These are phyloP conservation scores for Ormyrus labotus DNA, from an alignment of 2,888 invertebrate species.

Conservation along the genomic window DNA sequence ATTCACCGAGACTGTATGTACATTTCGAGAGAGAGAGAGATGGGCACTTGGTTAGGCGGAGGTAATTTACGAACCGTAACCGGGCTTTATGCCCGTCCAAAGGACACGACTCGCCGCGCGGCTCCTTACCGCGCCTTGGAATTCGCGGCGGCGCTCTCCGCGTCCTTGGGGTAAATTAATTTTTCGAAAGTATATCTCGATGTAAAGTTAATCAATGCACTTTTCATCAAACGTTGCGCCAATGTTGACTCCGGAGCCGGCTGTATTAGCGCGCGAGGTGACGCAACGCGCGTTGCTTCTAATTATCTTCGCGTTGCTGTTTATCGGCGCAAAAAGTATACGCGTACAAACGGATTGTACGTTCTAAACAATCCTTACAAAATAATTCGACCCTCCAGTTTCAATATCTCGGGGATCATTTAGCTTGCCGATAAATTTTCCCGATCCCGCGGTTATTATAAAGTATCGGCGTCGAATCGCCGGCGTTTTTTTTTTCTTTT, in stretches of 20 bases:
- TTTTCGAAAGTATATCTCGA: constrained; percentile 37
- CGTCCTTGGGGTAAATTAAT: constrained; percentile 28
- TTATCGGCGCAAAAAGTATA: background rate
- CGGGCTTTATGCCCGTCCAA: background rate
- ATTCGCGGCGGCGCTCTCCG: background rate
- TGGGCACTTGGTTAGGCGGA: background rate
- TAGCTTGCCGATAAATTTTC: too few relatives aligned
- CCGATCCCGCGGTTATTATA: too few relatives aligned
- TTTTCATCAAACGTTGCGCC: constrained; percentile 13
- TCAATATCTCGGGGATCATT: too few relatives aligned
- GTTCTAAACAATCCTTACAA: too few relatives aligned
- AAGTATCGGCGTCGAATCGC: too few relatives aligned
- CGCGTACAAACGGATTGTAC: background rate
- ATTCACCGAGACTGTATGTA: background rate
- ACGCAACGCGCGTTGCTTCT: background rate
- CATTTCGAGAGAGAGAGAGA: background rate
- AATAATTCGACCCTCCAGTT: too few relatives aligned
- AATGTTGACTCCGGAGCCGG: too few relatives aligned
- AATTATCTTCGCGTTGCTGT: background rate
- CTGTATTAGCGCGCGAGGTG: too few relatives aligned
- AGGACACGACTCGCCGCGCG: background rate
- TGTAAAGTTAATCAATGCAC: constrained; percentile 19
- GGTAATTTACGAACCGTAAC: background rate
- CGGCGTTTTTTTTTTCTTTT: too few relatives aligned
- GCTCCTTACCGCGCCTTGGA: background rate